Conservation (phyloP, 2,888 invertebrate genomes). For the Drosophila affinis region DNA sequence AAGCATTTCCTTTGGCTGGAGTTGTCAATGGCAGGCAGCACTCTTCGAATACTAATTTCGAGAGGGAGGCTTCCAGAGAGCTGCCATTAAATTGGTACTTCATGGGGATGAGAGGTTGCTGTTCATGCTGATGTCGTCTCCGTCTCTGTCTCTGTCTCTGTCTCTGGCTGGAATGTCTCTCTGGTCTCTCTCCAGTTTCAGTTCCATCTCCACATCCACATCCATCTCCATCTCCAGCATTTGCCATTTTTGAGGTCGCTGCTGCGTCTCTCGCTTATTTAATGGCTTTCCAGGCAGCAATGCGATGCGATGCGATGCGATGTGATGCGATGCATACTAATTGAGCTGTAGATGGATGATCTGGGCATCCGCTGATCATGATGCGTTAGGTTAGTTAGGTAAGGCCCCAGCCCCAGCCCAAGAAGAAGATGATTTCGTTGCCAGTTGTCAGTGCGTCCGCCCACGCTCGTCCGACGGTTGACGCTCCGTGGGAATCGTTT, state of each 20-base stretch:
- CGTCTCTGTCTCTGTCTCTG: constrained; percentile 5
- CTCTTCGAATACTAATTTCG: constrained; percentile 64
- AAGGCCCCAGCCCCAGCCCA: constrained; percentile 2
- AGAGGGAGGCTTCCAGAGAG: constrained; percentile 24
- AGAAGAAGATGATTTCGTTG: constrained; percentile 12
- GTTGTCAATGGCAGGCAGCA: constrained; percentile 10
- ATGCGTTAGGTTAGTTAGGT: constrained; percentile 56
- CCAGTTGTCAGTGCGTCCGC: constrained; percentile 46
- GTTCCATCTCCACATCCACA: constrained; percentile 9
- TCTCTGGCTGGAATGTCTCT: constrained; percentile 24
- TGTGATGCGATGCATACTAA: constrained; percentile 63
- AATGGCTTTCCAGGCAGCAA: constrained; percentile 57
- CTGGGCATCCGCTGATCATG: constrained; percentile 66
- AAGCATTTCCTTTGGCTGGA: constrained; percentile 23
- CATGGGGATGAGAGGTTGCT: constrained; percentile 55
- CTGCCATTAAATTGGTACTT: constrained; percentile 81
- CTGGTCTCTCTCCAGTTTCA: too few species aligned
- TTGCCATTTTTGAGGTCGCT: constrained; percentile 74
- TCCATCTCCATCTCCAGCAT: constrained; percentile 25
- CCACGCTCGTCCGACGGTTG: constrained; percentile 60
- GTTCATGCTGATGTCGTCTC: constrained; percentile 25
- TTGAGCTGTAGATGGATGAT: constrained; percentile 53
- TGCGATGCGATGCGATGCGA: constrained; percentile 3
- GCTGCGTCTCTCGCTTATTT: constrained; percentile 63
- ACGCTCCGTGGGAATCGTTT: constrained; percentile 68